A percentile compares a stretch with the other conserved stretches of the same genome.
Evolutionary conservation across 2,797 vertebrate genomes (phyloP).

Genomic region (Hyperoplus lanceolatus): DNA sequence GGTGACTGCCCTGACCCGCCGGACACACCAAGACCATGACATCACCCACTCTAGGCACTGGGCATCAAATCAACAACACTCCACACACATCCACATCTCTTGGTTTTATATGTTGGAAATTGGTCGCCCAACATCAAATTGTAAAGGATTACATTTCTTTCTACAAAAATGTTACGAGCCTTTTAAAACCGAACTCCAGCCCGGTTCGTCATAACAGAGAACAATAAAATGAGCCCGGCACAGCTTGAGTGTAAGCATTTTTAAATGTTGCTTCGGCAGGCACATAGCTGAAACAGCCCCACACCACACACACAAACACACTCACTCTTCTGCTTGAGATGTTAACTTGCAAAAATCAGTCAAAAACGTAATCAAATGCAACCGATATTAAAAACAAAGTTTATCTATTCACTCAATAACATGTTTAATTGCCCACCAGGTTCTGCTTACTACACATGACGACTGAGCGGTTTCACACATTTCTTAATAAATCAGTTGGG

Average conservation of each 20-base stretch:
- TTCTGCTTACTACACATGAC: neutral
- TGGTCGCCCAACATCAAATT: conserved; percentile 6
- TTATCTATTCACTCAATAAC: conserved; percentile 33
- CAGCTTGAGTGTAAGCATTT: conserved; percentile 32
- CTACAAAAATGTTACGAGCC: neutral
- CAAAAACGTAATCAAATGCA: conserved; percentile 40
- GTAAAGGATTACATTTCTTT: conserved; percentile 12
- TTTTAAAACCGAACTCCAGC: conserved; percentile 38
- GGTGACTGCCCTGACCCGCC: conserved; percentile 57
- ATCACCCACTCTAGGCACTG: conserved; percentile 30
- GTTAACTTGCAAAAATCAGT: conserved; percentile 28
- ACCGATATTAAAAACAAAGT: conserved; percentile 25
- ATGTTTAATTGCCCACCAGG: conserved; percentile 17
- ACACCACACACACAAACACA: conserved; percentile 27
- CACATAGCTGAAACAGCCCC: conserved; percentile 34
- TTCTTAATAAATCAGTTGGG: conserved; percentile 1
- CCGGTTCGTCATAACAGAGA: conserved; percentile 38
- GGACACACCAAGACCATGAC: conserved; percentile 40
- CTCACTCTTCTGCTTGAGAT: conserved; percentile 51
- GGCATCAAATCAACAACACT: conserved; percentile 9
- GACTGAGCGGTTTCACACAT: neutral
- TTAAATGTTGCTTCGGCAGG: conserved; percentile 24
- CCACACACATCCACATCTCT: conserved; percentile 9
- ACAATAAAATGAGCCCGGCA: conserved; percentile 45
- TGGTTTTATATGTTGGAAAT: conserved; percentile 3